Base-by-base conservation (phyloP, 2,797 vertebrate genomes). In the Pseudopleuronectes americanus region DNA sequence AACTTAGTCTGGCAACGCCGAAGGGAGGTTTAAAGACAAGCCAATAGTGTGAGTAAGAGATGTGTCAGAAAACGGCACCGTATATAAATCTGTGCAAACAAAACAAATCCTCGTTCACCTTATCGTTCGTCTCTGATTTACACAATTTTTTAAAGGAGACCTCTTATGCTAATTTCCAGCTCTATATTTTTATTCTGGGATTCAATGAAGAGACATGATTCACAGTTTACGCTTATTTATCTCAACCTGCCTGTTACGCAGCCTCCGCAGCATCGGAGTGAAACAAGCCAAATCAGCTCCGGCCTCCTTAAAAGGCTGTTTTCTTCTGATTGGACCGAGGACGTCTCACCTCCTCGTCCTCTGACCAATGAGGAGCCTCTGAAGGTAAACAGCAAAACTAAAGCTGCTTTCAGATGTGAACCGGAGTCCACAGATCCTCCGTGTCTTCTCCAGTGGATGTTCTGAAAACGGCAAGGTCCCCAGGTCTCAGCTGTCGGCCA, bases 1-100 rank as follows among this genome's bases (percentile, higher is more conserved):
- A 92, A 93, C 87, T 89, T 90, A 88, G 83, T 89, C 73, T 92
- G 91, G 90, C 92, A 91, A 92, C 81, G 91, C 87, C 90, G 90
- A 90, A 71, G 89, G 84, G 87, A 82, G 92, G 85, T 89, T 92
- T 90, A 89, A 88, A 92, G 82, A 89, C 83, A 56, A 84, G 87
- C 83, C 90, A 89, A 84, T 81, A 84, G 77, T 57, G 60, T 73
- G 83, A 88, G 85, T 84, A 85, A 89, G 84, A 86, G 84, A 91
- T 49, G 79, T 90, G 89, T 93, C 92, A 89, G 86, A 79, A 75
- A 82, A 74, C 67, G 16, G 80, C 72, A 71, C 67, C 76, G n/a
- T 66, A 70, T 84, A 87, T 83, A 87, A 90, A 92, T 83, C 73
- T 81, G 69, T 61, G 77, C 76, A 88, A 91, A 89, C 75, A 84